phyloP scores from a whole-genome alignment of 2,113 vertebrate genomes.

The Emydocephalus ijimae region DNA sequence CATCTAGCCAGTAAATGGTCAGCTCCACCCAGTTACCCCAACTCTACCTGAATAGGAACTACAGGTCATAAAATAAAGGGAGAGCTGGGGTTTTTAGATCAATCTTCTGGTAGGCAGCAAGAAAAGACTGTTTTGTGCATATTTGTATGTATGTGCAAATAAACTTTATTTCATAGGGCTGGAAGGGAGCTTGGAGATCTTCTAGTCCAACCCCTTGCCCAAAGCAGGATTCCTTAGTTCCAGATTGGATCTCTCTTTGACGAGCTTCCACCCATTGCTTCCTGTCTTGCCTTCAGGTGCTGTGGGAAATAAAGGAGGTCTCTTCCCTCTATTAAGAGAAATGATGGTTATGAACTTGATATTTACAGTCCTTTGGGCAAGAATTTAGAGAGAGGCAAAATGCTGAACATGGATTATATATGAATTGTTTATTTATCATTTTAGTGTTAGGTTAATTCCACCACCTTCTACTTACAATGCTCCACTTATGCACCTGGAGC shows the following conservation, averaged over 20 bases:
- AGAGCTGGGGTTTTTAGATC: neutral
- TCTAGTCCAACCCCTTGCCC: neutral
- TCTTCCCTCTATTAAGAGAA: neutral
- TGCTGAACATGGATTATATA: neutral
- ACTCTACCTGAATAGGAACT: neutral
- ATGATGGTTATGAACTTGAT: neutral
- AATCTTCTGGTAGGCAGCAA: neutral
- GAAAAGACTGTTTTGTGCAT: neutral
- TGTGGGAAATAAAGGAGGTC: neutral
- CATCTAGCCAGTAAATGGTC: neutral
- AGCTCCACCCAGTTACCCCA: neutral
- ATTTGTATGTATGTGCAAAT: neutral
- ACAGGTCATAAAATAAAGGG: neutral
- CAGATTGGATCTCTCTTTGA: neutral
- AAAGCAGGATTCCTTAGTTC: neutral
- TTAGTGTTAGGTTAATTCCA: neutral
- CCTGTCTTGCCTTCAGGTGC: neutral
- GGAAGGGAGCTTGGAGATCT: neutral
- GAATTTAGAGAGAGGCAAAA: neutral
- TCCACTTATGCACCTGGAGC: slow-evolving; percentile 1
- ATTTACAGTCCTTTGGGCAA: neutral
- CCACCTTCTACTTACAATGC: neutral
- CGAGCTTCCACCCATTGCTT: neutral
- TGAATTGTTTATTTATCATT: neutral
- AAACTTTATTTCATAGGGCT: neutral